phyloP scores from a whole-genome alignment of 2,888 invertebrate species.

The Callinectes sapidus region DNA sequence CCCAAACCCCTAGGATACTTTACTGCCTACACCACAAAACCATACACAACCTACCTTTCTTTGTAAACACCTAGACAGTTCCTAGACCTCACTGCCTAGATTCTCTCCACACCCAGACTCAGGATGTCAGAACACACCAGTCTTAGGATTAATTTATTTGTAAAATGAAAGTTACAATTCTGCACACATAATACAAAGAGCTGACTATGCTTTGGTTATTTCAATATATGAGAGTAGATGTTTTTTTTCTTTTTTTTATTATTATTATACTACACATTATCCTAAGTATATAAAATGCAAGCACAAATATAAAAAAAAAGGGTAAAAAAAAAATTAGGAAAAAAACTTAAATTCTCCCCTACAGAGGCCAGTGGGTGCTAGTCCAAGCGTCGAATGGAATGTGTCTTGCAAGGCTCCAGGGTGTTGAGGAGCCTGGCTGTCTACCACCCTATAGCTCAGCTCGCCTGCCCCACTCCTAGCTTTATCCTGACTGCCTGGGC shows the following conservation, averaged over 20 bases:
- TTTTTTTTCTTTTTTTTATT: slow-evolving; percentile 42
- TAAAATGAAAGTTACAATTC: slow-evolving; percentile 64
- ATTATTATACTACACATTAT: slow-evolving; percentile 59
- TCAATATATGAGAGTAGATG: slow-evolving; percentile 49
- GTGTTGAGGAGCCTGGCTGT: slow-evolving; percentile 59
- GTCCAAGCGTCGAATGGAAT: slow-evolving; percentile 67
- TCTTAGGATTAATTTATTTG: slow-evolving; percentile 68
- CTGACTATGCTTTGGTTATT: slow-evolving; percentile 66
- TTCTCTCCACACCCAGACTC: slow-evolving; percentile 45
- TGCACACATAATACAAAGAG: slow-evolving; percentile 65
- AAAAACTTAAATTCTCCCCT: slow-evolving; percentile 44
- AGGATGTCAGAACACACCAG: slow-evolving; percentile 67
- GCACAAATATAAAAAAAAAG: slow-evolving; percentile 44
- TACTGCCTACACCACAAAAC: slow-evolving; percentile 71
- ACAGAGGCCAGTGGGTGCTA: slow-evolving; percentile 58
- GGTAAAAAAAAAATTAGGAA: background rate
- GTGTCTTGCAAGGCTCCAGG: slow-evolving; percentile 56
- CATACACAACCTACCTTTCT: slow-evolving; percentile 63
- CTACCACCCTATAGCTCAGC: slow-evolving; percentile 59
- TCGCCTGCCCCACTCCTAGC: slow-evolving; percentile 61
- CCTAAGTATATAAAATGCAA: slow-evolving; percentile 69
- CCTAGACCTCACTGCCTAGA: slow-evolving; percentile 66
- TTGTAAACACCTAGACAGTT: slow-evolving; percentile 64
- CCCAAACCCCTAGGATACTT: slow-evolving; percentile 63
- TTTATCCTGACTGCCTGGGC: slow-evolving; percentile 62